These are phyloP conservation scores for Melanargia galathea DNA, from an alignment of 2,888 invertebrate genomes.

Conservation along the genomic window DNA sequence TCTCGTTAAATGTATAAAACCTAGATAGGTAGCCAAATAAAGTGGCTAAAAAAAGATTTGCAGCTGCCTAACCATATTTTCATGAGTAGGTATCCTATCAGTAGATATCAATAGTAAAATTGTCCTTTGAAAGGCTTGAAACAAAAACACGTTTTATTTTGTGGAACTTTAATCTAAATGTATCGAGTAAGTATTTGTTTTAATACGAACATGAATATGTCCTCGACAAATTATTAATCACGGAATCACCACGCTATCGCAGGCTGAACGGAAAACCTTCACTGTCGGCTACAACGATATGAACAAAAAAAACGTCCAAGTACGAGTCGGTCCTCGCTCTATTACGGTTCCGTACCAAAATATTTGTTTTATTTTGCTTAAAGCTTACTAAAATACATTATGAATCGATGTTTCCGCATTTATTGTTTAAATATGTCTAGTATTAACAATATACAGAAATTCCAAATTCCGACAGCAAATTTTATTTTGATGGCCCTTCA, in stretches of 20 bases:
- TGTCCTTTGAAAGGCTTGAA: slow-evolving; percentile 11
- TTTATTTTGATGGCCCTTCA: no score
- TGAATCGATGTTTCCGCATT: no score
- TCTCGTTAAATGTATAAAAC: no score
- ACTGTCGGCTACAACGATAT: slow-evolving; percentile 20
- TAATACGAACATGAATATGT: slow-evolving; percentile 16
- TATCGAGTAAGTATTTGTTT: slow-evolving; percentile 5
- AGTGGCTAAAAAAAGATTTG: neutral
- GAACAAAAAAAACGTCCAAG: no score
- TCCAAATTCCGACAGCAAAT: no score
- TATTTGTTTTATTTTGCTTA: no score
- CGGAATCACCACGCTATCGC: slow-evolving; percentile 31
- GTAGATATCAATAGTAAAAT: neutral
- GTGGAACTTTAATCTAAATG: slow-evolving; percentile 2
- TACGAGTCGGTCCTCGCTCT: no score
- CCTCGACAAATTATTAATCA: slow-evolving; percentile 35
- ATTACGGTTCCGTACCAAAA: no score
- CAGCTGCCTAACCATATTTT: neutral
- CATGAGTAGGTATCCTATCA: neutral
- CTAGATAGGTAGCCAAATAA: no score
- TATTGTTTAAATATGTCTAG: no score
- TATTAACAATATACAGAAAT: no score
- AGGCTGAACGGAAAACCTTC: slow-evolving; percentile 38
- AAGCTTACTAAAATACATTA: no score
- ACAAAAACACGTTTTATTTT: slow-evolving; percentile 16